phyloP scores from a whole-genome alignment of 2,113 vertebrate species.

The Pyrgilauda ruficollis region DNA sequence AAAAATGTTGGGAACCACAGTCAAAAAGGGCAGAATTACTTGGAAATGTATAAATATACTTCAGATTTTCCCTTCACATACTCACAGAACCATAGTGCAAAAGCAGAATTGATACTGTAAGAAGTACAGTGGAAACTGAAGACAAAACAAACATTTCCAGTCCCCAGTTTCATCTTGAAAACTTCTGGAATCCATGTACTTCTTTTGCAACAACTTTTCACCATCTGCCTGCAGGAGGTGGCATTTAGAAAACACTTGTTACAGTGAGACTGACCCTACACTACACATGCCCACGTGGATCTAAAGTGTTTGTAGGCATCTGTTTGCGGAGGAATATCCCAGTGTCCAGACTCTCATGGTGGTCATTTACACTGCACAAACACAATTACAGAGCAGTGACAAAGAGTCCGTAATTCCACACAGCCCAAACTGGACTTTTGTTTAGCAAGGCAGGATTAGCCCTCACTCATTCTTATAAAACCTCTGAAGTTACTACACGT shows the following conservation, averaged over 20 bases:
- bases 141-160: not conserved
- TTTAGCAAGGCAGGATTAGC: not conserved
- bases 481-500: not conserved
- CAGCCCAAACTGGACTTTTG: not conserved
- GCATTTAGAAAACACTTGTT: not conserved
- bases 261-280: not conserved
- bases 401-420: not conserved
- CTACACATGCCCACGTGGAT: not conserved
- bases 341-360: not conserved
- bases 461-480: not conserved
- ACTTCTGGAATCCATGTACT: not conserved
- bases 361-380: not conserved
- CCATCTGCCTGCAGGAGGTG: not conserved
- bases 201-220: accelerated
- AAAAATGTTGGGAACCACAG: not conserved
- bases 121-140: not conserved
- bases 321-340: not conserved
- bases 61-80: not conserved
- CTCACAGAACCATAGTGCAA: not conserved
- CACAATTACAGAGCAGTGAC: not conserved
- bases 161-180: not conserved
- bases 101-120: not conserved
- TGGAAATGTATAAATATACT: not conserved
- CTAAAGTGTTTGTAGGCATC: not conserved
- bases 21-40: not conserved